Evolutionary conservation across 2,113 vertebrate genomes (phyloP).

Genomic region (Hypanus sabinus): DNA sequence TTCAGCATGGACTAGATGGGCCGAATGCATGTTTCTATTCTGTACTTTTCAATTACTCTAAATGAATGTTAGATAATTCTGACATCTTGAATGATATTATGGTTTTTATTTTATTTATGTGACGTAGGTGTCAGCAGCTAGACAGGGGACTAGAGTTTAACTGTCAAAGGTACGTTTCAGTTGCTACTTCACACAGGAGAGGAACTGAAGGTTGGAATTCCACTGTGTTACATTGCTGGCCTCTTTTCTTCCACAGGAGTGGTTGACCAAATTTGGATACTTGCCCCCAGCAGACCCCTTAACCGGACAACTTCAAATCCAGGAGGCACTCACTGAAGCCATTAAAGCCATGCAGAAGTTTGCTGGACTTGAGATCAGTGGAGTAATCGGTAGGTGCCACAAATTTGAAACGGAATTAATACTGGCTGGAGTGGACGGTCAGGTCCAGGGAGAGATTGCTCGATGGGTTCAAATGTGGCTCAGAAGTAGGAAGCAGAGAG

Average conservation of each 20-base stretch:
- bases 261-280: slow-evolving; percentile 91
- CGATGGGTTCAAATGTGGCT: too few relatives aligned
- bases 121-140: too few relatives aligned
- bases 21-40: too few relatives aligned
- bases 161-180: too few relatives aligned
- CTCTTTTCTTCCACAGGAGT: slow-evolving; percentile 64
- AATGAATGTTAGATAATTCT: not conserved
- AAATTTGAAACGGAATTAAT: rapidly evolving
- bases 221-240: not conserved
- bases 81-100: not conserved
- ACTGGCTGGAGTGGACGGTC: too few relatives aligned
- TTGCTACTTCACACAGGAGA: not conserved
- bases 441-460: too few relatives aligned
- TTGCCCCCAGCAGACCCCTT: slow-evolving; percentile 75
- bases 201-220: not conserved
- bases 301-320: slow-evolving; percentile 76
- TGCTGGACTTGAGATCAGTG: slow-evolving; percentile 79
- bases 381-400: slow-evolving; percentile 68
- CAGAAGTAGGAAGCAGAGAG: too few relatives aligned
- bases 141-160: too few relatives aligned
- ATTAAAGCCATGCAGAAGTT: slow-evolving; percentile 90
- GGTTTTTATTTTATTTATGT: too few relatives aligned
- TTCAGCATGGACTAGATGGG: too few relatives aligned
- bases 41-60: too few relatives aligned
- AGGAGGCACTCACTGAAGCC: slow-evolving; percentile 80